phyloP scores from a whole-genome alignment of 2,888 invertebrate genomes.

The Tachina fera region DNA sequence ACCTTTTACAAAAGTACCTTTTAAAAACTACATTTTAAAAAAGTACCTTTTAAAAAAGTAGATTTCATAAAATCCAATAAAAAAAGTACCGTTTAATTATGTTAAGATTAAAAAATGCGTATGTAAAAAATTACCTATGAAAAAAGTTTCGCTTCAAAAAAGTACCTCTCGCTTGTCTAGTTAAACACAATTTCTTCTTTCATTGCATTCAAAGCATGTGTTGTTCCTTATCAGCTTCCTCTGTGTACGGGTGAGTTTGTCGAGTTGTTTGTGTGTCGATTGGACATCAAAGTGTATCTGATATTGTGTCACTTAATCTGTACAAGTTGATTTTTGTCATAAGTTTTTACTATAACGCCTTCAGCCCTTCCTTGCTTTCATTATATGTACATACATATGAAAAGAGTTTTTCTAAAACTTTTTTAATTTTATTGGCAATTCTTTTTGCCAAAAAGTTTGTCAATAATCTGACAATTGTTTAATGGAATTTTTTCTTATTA shows the following conservation, averaged over 20 bases:
- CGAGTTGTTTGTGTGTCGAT: no score
- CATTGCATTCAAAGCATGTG: neutral
- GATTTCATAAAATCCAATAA: neutral
- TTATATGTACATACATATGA: neutral
- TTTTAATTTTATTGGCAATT: slow-evolving; percentile 15
- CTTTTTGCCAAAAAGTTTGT: slow-evolving; percentile 32
- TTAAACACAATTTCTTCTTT: no score
- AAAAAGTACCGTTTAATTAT: neutral
- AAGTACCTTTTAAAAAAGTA: neutral
- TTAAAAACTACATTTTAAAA: neutral
- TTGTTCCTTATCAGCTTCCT: neutral
- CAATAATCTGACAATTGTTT: slow-evolving; percentile 14
- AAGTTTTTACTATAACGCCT: neutral
- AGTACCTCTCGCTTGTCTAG: no score
- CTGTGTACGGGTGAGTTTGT: neutral
- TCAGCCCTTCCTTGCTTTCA: neutral
- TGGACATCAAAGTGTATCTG: neutral
- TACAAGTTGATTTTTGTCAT: neutral
- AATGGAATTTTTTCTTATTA: neutral
- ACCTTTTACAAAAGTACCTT: neutral
- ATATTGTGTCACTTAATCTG: neutral
- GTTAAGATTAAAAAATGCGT: no score
- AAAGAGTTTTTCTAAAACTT: slow-evolving; percentile 6
- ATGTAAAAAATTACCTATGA: no score
- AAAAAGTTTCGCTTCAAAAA: no score